phyloP scores from a whole-genome alignment of 2,797 vertebrate species.

The Vireo griseus region DNA sequence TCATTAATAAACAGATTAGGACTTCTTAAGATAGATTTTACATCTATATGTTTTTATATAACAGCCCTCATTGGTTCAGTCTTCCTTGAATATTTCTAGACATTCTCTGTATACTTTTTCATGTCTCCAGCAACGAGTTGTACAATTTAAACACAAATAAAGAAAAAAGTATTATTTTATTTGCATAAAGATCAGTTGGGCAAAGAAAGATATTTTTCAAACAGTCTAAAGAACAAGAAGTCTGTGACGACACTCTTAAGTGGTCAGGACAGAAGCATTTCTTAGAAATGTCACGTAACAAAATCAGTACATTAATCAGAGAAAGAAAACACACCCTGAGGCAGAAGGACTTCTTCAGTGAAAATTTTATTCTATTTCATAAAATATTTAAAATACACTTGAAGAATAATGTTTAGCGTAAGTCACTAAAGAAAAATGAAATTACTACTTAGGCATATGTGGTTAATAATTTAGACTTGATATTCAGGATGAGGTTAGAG shows the following conservation, averaged over 20 bases:
- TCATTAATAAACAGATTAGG: not conserved
- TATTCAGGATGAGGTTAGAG: not conserved
- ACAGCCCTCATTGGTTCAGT: not conserved
- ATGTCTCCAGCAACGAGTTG: not conserved
- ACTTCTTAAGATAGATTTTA: not conserved
- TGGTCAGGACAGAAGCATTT: not conserved
- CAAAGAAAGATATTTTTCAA: not conserved
- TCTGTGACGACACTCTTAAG: not conserved
- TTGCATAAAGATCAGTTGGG: not conserved
- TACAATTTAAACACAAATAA: not conserved
- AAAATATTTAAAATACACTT: slow-evolving; percentile 46
- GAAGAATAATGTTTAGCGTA: slow-evolving; percentile 23
- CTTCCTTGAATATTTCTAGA: not conserved
- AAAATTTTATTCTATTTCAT: slow-evolving; percentile 22
- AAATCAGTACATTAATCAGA: not conserved
- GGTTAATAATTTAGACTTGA: slow-evolving; percentile 19
- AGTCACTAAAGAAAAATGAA: not conserved
- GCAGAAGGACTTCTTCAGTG: not conserved
- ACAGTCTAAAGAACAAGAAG: not conserved
- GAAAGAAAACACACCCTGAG: not conserved
- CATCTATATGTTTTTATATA: not conserved
- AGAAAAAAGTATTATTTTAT: not conserved
- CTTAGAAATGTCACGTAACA: not conserved
- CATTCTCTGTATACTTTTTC: not conserved
- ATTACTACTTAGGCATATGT: not conserved